Conservation (phyloP, 1,140 invertebrate species). For the Stegodyphus dumicola region DNA sequence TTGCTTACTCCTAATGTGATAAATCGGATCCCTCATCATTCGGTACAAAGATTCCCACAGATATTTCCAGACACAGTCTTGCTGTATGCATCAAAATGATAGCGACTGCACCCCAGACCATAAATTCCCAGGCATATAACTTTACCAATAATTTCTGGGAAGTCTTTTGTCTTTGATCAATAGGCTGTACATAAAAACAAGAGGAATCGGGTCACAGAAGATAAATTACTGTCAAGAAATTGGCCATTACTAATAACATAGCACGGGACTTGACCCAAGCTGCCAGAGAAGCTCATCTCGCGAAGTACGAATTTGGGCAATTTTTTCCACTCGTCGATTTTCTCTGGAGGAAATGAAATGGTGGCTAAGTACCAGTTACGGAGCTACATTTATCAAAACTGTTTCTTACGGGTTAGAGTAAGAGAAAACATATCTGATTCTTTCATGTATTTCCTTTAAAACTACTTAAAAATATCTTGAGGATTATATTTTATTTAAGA, state of each 20-base stretch:
- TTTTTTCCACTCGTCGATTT: neutral
- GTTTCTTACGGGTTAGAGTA: no score
- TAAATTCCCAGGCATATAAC: constrained; percentile 14
- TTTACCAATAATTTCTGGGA: constrained; percentile 25
- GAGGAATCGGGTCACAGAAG: constrained; percentile 14
- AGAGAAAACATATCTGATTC: no score
- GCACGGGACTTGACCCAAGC: constrained; percentile 16
- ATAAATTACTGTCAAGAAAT: constrained; percentile 39
- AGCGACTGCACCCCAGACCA: neutral
- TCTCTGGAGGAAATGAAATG: no score
- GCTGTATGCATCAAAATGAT: neutral
- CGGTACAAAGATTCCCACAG: no score
- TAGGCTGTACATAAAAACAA: neutral
- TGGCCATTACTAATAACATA: constrained; percentile 44
- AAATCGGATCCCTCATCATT: no score
- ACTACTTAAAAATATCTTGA: no score
- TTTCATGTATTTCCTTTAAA: no score
- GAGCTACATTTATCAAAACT: no score
- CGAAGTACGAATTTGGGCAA: constrained; percentile 33
- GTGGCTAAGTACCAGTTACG: no score
- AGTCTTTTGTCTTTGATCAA: neutral
- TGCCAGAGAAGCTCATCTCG: neutral
- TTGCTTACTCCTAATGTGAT: no score
- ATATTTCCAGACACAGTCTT: no score
- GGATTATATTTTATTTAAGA: no score